phyloP scores from a whole-genome alignment of 2,888 invertebrate species.

The Dendrolimus houi region DNA sequence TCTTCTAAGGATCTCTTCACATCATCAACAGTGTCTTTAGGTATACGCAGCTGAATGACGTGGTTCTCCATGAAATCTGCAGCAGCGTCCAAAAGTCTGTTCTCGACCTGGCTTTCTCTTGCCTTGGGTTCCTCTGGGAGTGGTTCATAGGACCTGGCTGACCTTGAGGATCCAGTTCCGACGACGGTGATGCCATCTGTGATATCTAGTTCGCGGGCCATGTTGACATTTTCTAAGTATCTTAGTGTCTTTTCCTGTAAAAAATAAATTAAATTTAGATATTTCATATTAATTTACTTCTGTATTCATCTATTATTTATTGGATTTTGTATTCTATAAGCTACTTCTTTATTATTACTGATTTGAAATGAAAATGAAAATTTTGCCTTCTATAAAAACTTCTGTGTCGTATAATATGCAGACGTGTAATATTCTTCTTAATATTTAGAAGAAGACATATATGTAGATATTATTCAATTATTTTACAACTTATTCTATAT shows the following conservation, averaged over 20 bases:
- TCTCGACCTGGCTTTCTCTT: slow-evolving; percentile 84
- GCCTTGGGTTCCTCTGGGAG: slow-evolving; percentile 83
- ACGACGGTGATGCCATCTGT: slow-evolving; percentile 78
- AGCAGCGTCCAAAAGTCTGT: slow-evolving; percentile 83
- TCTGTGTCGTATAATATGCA: no score
- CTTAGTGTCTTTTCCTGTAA: slow-evolving; percentile 82
- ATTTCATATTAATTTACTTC: no score
- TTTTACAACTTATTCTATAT: no score
- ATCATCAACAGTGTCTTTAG: slow-evolving; percentile 83
- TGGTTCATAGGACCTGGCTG: slow-evolving; percentile 78
- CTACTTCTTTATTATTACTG: no score
- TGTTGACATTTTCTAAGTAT: slow-evolving; percentile 77
- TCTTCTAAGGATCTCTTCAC: slow-evolving; percentile 87
- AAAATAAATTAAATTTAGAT: slow-evolving; percentile 6
- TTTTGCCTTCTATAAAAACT: no score
- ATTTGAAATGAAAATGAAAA: no score
- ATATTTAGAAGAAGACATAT: no score
- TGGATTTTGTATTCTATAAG: no score
- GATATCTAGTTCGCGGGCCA: slow-evolving; percentile 70
- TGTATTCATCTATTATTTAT: no score
- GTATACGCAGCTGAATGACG: slow-evolving; percentile 87
- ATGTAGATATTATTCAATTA: no score
- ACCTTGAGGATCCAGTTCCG: slow-evolving; percentile 68
- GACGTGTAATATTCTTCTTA: no score
- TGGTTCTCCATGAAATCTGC: slow-evolving; percentile 87